Conservation (phyloP, 2,888 invertebrate species). For the Cosmia pyralina region DNA sequence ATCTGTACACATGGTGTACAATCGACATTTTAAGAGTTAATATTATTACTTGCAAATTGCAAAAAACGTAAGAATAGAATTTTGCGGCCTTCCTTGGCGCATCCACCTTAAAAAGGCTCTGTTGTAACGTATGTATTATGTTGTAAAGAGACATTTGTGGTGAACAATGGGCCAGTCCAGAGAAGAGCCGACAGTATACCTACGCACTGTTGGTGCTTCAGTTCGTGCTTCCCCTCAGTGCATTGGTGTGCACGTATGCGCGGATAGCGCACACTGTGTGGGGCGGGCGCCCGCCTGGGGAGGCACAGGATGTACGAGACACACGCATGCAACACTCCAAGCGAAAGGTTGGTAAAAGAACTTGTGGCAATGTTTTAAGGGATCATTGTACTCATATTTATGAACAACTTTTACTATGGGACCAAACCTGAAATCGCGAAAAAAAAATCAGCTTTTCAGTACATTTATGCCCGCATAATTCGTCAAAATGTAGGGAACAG, state of each 20-base stretch:
- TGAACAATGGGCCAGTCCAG: slow-evolving; percentile 92
- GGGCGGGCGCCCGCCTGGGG: slow-evolving; percentile 96
- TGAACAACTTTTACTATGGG: no score
- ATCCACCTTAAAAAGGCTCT: background rate
- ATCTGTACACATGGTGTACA: no score
- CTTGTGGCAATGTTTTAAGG: no score
- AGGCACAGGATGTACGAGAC: slow-evolving; percentile 95
- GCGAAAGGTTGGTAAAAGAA: slow-evolving; percentile 92
- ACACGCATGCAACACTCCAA: slow-evolving; percentile 96
- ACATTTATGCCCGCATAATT: no score
- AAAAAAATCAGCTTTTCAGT: no score
- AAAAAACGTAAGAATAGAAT: no score
- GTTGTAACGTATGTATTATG: slow-evolving; percentile 1
- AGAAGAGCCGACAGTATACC: slow-evolving; percentile 93
- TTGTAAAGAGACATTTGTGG: slow-evolving; percentile 91
- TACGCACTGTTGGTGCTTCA: slow-evolving; percentile 94
- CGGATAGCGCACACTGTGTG: slow-evolving; percentile 96
- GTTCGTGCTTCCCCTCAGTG: slow-evolving; percentile 95
- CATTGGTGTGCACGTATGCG: slow-evolving; percentile 95
- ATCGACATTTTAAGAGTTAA: no score
- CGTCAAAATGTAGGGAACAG: no score
- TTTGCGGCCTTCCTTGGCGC: no score
- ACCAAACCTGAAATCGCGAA: no score
- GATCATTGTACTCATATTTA: no score
- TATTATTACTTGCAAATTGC: no score